phyloP scores from a whole-genome alignment of 2,797 vertebrate species.

The Chiroxiphia lanceolata region DNA sequence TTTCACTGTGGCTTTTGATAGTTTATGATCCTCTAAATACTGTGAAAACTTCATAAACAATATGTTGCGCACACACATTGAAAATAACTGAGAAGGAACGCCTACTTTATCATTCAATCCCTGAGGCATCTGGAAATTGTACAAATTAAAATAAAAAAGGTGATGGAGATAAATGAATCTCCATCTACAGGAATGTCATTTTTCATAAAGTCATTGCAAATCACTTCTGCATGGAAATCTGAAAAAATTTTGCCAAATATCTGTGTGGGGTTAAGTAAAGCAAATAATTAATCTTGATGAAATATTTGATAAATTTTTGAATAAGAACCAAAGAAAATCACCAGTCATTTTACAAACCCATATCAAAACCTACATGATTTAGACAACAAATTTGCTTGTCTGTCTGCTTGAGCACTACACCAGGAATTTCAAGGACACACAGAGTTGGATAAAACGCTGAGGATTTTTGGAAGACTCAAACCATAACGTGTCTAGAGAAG shows the following conservation, averaged over 20 bases:
- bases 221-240: conserved; percentile 22
- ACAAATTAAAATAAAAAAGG: not conserved
- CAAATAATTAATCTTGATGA: conserved; percentile 24
- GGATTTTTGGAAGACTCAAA: not conserved
- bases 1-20: conserved; percentile 25
- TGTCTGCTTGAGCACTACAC: not conserved
- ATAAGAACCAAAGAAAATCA: not conserved
- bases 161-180: conserved; percentile 14
- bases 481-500: not conserved
- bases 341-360: not conserved
- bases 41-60: conserved; percentile 52
- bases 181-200: conserved; percentile 2
- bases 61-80: not conserved
- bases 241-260: not conserved
- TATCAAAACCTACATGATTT: not conserved
- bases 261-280: not conserved
- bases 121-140: conserved; percentile 47
- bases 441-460: not conserved
- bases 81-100: conserved; percentile 54
- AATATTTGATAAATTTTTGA: not conserved
- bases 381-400: not conserved
- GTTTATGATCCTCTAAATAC: conserved; percentile 58
- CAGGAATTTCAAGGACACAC: not conserved
- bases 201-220: conserved; percentile 46
- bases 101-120: conserved; percentile 2